These are phyloP conservation scores for Melanaphis sacchari DNA, from an alignment of 1,140 invertebrate species.

Conservation along the genomic window DNA sequence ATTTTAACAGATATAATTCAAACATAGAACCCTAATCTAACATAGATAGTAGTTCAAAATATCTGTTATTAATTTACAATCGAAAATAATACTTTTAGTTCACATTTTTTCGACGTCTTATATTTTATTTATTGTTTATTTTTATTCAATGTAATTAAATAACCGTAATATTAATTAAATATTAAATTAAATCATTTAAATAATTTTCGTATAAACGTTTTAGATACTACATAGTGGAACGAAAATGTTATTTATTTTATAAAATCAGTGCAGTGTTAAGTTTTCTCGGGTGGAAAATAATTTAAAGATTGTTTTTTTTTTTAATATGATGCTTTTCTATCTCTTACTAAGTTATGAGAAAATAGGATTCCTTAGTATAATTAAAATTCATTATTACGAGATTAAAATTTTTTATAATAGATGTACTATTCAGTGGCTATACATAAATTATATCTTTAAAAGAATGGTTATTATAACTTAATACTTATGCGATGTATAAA, in stretches of 20 bases:
- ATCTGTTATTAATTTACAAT: too few species aligned
- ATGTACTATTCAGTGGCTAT: too few species aligned
- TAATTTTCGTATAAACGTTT: background rate
- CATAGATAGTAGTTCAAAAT: too few species aligned
- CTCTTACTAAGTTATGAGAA: too few species aligned
- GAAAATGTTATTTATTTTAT: background rate
- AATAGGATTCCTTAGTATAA: too few species aligned
- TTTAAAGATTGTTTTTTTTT: too few species aligned
- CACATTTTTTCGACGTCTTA: background rate
- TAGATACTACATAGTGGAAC: background rate
- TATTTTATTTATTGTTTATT: background rate
- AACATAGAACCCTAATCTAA: too few species aligned
- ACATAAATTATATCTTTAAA: background rate
- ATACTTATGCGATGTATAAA: background rate
- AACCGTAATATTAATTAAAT: background rate
- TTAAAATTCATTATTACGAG: too few species aligned
- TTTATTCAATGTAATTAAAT: background rate
- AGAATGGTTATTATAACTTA: background rate
- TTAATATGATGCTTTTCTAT: too few species aligned
- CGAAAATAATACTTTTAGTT: too few species aligned
- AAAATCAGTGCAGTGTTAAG: background rate
- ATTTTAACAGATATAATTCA: too few species aligned
- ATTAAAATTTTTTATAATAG: too few species aligned
- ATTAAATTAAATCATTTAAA: background rate
- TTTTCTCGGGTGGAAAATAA: background rate